Percentiles rank a stretch among this genome's conserved stretches.
Conservation (phyloP, 2,113 vertebrate genomes). For the Festucalex cinctus region DNA sequence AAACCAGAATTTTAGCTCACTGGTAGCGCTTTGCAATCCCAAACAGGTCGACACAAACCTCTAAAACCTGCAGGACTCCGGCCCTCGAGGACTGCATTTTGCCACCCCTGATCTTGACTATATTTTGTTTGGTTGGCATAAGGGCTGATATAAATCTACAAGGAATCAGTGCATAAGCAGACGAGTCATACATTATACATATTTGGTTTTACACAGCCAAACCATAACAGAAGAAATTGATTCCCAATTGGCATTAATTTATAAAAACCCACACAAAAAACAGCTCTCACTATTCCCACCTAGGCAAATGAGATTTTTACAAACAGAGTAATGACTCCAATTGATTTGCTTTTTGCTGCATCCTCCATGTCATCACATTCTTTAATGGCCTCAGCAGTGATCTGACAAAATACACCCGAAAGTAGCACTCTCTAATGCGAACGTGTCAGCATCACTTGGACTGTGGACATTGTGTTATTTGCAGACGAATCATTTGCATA, state of each 20-base stretch:
- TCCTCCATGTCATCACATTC: constrained; percentile 41
- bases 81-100: too few relatives aligned
- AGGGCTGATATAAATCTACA: constrained; percentile 2
- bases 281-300: constrained; percentile 18
- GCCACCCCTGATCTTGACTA: too few relatives aligned
- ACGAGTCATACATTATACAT: constrained; percentile 24
- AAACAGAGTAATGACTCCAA: constrained; percentile 8
- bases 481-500: background rate
- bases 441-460: background rate
- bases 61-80: too few relatives aligned
- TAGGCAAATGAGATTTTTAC: constrained; percentile 17
- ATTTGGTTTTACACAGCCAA: constrained; percentile 21
- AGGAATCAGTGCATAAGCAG: constrained; percentile 2
- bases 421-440: background rate
- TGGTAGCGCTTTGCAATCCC: too few relatives aligned
- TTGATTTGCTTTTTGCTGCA: constrained; percentile 6
- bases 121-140: constrained; percentile 1
- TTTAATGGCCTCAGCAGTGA: constrained; percentile 30
- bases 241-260: constrained; percentile 30
- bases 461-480: constrained; percentile 7
- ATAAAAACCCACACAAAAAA: constrained; percentile 19
- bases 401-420: constrained; percentile 10
- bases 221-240: constrained; percentile 30
- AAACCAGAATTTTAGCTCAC: too few relatives aligned
- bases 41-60: too few relatives aligned